Base-by-base conservation (phyloP, 2,888 invertebrate genomes). In the Mechanitis messenoides region DNA sequence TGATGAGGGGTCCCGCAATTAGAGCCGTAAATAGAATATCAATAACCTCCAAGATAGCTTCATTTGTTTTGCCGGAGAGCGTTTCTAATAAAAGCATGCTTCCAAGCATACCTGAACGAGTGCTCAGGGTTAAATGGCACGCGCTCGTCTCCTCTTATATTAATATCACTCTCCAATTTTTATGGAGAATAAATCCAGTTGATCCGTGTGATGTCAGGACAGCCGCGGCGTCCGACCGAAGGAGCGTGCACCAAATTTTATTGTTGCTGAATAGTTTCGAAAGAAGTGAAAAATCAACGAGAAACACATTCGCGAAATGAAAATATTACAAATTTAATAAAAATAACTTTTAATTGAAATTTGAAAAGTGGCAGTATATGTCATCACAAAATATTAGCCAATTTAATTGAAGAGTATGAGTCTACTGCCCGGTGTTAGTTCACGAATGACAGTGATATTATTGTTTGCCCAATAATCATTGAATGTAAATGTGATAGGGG, bases 1-100 rank as follows among this genome's bases (percentile, higher is more conserved):
- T 96, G 45, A 96, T 95, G 61, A 95, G 85, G 0, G 95, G 94
- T 1, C 96, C 96, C 56, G 96, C 93, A 20, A 86, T 66, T 53
- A 79, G 70, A n/a, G 72, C 69, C 0, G 83, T 73, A 68, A 89
- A 83, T 38, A 93, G 71, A 55, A 91, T 87, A 79, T 95, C 95
- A 68, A 94, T 75, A 61, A 92, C 74, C 62, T 92, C 91, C 62
- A 94, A 83, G 50, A 93, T 77, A 66, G 61, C 71, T 45, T 68
- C 68, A 53, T 55, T 38, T 42, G 35, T 63, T 35, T 53, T 35
- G 9, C 60, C 64, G 31, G 50, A 45, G 54, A 62, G 35, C n/a
- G 62, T 59, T 20, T 60, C 56, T 28, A 65, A 9, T 47, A 53
- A 20, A 53, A 61, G 33, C 45, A 58, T 28, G 45, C 61, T 66